A percentile compares a stretch with the other conserved stretches of the same genome.
Conservation (phyloP, 2,113 vertebrate genomes). For the Microcebus griseorufus region DNA sequence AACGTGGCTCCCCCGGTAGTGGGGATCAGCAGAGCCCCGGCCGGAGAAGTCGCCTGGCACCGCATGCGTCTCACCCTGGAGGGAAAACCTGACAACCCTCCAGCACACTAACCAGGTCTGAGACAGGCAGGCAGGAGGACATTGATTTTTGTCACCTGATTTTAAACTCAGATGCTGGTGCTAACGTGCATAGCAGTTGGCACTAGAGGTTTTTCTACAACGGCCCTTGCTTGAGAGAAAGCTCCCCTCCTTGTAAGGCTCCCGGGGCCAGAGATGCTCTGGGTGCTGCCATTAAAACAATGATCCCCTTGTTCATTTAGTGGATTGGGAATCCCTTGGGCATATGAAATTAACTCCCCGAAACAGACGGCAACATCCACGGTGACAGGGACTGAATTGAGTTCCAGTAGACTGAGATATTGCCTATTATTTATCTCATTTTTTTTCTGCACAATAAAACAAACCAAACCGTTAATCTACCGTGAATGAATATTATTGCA, state of each 20-base stretch:
- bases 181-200: accelerated
- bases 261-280: accelerated
- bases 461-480: not conserved
- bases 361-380: accelerated
- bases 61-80: not conserved
- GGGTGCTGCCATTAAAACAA: accelerated
- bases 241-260: too few relatives aligned
- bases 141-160: not conserved
- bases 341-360: accelerated
- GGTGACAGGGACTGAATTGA: accelerated
- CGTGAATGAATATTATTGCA: not conserved
- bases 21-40: not conserved
- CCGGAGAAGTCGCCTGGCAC: too few relatives aligned
- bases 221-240: not conserved
- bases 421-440: slow-evolving; percentile 41
- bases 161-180: not conserved
- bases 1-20: accelerated
- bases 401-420: not conserved
- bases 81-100: not conserved
- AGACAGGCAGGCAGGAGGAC: not conserved
- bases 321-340: not conserved
- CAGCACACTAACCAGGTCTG: not conserved
- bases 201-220: not conserved
- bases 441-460: slow-evolving; percentile 44
- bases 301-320: accelerated